Base-by-base conservation (phyloP, 2,888 invertebrate genomes). In the Cheilosia scutellata region DNA sequence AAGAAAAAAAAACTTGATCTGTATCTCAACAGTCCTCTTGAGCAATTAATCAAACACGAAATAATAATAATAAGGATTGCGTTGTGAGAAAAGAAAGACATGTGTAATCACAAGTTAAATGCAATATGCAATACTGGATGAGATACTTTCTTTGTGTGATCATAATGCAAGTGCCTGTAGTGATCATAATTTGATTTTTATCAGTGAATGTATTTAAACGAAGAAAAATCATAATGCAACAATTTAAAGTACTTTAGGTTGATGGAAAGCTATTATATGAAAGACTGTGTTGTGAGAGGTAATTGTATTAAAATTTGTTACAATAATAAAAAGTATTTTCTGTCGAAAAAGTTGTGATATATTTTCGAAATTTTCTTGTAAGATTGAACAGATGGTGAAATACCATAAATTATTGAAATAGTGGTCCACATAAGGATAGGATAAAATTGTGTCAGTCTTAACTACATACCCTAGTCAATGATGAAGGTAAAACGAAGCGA, bases 11-110 rank as follows among this genome's bases (percentile, higher is more conserved):
- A 60, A 68, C 53, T 29, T 31, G 62, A 71, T 63, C 55, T 37
- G 7, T 71, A 78, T 78, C 71, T 71, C 70, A 71, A 70, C 63
- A 63, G 62, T 37, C 70, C 70, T 63, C 63, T 63, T 63, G 16
- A 57, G 47, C 77, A 63, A 78, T 78, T 78, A 78, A 78, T 78
- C 77, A 78, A 78, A 78, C 16, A 57, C 60, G 29, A 71, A 78
- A 53, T 37, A 37, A 11, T 37, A n/a, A n/a, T n/a, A n/a, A 11
- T 57, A 71, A 71, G 47, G 71, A 71, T 29, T 51, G 49, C 65
- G 9, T 25, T 51, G 51, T n/a, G 25, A 25, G 27, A 51, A 11
- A 51, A 13, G 49, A 65, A 37, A 65, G 25, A 49, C 25, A n/a
- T 11, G 37, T 9, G 58, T 40, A 13, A 7, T 13, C 20, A 47